These are phyloP conservation scores for Crotalus horridus DNA, from an alignment of 2,113 vertebrate genomes.

Conservation along the genomic window DNA sequence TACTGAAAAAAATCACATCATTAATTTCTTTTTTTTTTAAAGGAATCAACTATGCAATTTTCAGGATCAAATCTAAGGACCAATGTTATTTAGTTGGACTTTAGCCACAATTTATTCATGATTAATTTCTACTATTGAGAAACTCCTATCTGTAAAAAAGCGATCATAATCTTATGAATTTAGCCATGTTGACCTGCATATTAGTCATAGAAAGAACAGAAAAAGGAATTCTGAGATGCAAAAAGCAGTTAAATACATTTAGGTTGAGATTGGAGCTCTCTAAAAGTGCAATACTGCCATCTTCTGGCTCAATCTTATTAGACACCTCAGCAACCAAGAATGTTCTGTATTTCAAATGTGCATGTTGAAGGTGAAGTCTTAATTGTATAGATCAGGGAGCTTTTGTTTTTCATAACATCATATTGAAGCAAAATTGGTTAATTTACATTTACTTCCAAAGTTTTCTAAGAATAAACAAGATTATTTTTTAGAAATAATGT, in stretches of 20 bases:
- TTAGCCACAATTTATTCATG: background rate
- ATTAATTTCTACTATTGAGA: background rate
- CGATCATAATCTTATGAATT: background rate
- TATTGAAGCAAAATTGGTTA: background rate
- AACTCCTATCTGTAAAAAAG: background rate
- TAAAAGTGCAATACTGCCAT: conserved; percentile 28
- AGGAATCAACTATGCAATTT: background rate
- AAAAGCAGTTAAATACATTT: background rate
- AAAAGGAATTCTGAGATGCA: background rate
- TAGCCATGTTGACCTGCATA: background rate
- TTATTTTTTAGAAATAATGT: background rate
- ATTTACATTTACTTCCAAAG: background rate
- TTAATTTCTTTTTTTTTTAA: background rate
- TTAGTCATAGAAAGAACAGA: background rate
- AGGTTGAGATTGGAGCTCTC: background rate
- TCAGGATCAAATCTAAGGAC: background rate
- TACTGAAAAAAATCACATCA: background rate
- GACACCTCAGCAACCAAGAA: background rate
- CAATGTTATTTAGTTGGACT: no score
- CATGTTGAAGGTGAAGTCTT: background rate
- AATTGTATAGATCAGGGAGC: background rate
- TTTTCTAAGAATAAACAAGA: background rate
- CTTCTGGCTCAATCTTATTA: conserved; percentile 1
- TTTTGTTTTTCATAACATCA: background rate
- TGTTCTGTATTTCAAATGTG: background rate